Conservation (phyloP, 2,797 vertebrate species). For the Borostomias antarcticus region DNA sequence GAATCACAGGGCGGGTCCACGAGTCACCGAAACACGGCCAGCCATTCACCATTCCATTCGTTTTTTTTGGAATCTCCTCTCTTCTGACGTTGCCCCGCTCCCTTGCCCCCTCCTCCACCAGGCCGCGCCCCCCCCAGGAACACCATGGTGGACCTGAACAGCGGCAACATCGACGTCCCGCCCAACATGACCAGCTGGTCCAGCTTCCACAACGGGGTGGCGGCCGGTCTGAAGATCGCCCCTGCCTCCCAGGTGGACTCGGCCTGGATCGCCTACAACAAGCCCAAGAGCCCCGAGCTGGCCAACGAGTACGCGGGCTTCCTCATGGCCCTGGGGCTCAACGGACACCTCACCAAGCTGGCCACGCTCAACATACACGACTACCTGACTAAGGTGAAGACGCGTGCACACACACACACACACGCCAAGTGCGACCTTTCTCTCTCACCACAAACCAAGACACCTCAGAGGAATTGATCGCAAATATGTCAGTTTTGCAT, state of each 20-base stretch:
- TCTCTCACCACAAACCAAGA: slow-evolving; percentile 21
- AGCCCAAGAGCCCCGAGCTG: slow-evolving; percentile 92
- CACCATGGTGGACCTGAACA: slow-evolving; percentile 94
- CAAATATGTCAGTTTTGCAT: not conserved
- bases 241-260: slow-evolving; percentile 96
- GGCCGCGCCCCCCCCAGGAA: slow-evolving; percentile 95
- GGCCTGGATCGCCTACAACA: slow-evolving; percentile 98
- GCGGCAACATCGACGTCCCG: slow-evolving; percentile 95
- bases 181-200: slow-evolving; percentile 99
- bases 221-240: slow-evolving; percentile 94
- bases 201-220: slow-evolving; percentile 97
- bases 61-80: too few relatives aligned
- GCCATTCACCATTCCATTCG: too few relatives aligned
- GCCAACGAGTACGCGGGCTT: slow-evolving; percentile 98
- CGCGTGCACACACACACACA: not conserved
- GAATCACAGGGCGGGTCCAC: too few relatives aligned
- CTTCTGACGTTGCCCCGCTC: not conserved
- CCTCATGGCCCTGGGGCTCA: slow-evolving; percentile 96
- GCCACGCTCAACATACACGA: slow-evolving; percentile 96
- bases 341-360: slow-evolving; percentile 94
- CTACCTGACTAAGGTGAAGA: slow-evolving; percentile 92
- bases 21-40: too few relatives aligned
- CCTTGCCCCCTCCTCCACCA: too few relatives aligned
- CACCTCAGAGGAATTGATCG: not conserved
- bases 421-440: slow-evolving; percentile 1